Evolutionary conservation across 2,113 vertebrate genomes (phyloP).

Genomic region (Microtus ochrogaster): DNA sequence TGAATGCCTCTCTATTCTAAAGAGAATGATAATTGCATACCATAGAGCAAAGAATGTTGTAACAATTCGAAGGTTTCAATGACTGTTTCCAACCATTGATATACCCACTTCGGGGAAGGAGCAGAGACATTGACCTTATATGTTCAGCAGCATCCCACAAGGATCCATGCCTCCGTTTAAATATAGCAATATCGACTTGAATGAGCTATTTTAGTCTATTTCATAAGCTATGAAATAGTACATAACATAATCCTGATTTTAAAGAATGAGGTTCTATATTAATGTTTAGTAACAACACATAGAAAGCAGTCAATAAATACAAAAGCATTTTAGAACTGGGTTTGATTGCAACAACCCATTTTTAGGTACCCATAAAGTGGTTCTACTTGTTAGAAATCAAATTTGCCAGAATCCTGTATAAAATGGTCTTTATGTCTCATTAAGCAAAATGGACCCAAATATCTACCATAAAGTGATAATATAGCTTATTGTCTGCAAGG

Average conservation of each 20-base stretch:
- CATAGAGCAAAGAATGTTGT: background rate
- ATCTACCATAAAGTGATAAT: background rate
- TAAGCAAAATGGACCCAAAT: background rate
- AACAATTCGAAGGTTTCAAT: background rate
- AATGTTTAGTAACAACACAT: background rate
- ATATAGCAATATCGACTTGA: background rate
- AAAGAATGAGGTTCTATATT: background rate
- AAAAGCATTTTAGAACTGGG: background rate
- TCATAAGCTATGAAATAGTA: background rate
- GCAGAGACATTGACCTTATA: background rate
- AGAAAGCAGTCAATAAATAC: background rate
- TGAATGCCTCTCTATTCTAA: background rate
- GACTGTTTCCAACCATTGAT: background rate
- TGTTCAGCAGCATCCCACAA: background rate
- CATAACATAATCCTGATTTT: background rate
- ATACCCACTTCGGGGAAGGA: background rate
- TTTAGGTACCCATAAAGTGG: background rate
- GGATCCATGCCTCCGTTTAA: background rate
- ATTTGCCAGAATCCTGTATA: background rate
- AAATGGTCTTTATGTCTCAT: constrained; percentile 5
- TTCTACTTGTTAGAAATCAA: background rate
- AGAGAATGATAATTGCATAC: background rate
- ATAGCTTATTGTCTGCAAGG: background rate
- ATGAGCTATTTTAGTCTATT: background rate
- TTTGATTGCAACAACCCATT: background rate